Conservation (phyloP, 2,797 vertebrate species). For the Dermochelys coriacea region DNA sequence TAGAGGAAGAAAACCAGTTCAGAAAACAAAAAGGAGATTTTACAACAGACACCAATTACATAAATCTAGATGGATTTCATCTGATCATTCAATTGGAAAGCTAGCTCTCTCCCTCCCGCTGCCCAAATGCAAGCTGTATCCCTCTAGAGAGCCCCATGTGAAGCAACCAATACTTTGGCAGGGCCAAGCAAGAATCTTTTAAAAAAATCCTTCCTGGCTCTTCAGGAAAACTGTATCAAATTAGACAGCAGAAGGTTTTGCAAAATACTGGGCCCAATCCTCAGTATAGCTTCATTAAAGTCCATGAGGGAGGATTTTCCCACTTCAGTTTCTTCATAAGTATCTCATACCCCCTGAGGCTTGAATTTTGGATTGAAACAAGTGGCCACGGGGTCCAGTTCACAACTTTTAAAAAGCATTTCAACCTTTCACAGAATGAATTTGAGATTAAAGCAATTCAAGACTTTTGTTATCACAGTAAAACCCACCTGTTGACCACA, state of each 20-base stretch:
- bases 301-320: not conserved
- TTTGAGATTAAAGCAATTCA: constrained; percentile 49
- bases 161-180: not conserved
- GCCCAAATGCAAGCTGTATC: rapidly evolving
- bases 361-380: constrained; percentile 57
- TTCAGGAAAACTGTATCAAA: not conserved
- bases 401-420: constrained; percentile 32
- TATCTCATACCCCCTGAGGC: not conserved
- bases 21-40: not conserved
- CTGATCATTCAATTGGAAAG: not conserved
- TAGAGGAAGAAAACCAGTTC: constrained; percentile 37
- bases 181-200: not conserved
- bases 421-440: constrained; percentile 41
- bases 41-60: not conserved
- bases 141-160: constrained; percentile 15
- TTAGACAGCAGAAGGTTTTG: not conserved
- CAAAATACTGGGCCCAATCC: not conserved
- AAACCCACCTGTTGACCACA: constrained; percentile 66
- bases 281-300: not conserved
- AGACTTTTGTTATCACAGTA: constrained; percentile 50
- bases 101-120: not conserved
- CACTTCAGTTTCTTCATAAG: not conserved
- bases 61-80: constrained; percentile 38
- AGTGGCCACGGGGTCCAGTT: not conserved
- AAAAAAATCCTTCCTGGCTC: not conserved